A percentile compares a stretch with the other conserved stretches of the same genome.
phyloP scores from a whole-genome alignment of 1,140 invertebrate species.

The Brachionus plicatilis region DNA sequence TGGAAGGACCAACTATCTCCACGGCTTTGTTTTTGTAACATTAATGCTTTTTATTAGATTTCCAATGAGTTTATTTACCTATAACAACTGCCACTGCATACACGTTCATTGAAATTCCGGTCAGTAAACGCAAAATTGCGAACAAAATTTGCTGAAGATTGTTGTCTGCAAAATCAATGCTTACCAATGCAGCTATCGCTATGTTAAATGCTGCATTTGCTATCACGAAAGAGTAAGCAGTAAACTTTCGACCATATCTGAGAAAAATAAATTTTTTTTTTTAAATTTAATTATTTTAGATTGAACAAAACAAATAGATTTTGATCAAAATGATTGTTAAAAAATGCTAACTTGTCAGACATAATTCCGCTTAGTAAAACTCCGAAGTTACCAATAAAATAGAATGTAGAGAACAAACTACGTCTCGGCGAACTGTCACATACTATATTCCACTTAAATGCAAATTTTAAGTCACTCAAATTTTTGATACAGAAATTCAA shows the following conservation, averaged over 20 bases:
- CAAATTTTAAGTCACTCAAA: not conserved
- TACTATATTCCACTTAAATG: slow-evolving; percentile 25
- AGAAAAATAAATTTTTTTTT: not conserved
- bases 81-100: slow-evolving; percentile 12
- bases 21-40: not conserved
- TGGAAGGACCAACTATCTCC: slow-evolving; percentile 29
- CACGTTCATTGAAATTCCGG: not conserved
- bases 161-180: not conserved
- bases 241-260: slow-evolving; percentile 25
- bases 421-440: not conserved
- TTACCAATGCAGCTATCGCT: not conserved
- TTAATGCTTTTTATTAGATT: not conserved
- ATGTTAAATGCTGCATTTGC: slow-evolving; percentile 5
- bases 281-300: not conserved
- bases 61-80: not conserved
- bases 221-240: not conserved
- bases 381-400: slow-evolving; percentile 22
- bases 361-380: slow-evolving; percentile 31
- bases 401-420: slow-evolving; percentile 19
- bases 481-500: not conserved
- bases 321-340: not conserved
- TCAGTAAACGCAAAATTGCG: not conserved
- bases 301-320: not conserved
- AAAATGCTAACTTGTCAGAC: slow-evolving; percentile 18
- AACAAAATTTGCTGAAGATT: slow-evolving; percentile 6